Evolutionary conservation across 2,113 vertebrate species (phyloP).

Genomic region (Thryonomys swinderianus): DNA sequence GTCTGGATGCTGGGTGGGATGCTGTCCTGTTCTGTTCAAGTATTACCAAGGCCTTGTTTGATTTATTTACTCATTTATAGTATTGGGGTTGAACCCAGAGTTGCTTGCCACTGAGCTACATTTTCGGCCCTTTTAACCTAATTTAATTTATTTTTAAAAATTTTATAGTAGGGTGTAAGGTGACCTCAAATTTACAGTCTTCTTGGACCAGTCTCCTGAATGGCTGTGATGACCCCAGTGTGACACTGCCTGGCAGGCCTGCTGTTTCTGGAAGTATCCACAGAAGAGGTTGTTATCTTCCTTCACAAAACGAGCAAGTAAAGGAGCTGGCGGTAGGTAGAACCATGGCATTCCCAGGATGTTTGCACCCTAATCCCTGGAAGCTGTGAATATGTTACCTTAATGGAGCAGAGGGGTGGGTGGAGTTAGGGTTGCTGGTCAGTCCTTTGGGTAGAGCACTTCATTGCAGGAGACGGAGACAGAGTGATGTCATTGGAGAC

Average conservation of each 20-base stretch:
- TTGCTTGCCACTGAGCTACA: not conserved
- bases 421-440: not conserved
- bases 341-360: no score
- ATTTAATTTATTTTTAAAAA: not conserved
- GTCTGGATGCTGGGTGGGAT: not conserved
- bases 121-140: not conserved
- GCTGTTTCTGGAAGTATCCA: not conserved
- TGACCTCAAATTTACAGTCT: not conserved
- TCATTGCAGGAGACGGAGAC: not conserved
- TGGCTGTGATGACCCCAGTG: not conserved
- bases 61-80: not conserved
- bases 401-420: not conserved
- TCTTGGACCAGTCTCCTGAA: not conserved
- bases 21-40: not conserved
- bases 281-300: not conserved
- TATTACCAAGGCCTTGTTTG: not conserved
- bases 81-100: not conserved
- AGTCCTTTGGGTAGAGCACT: not conserved
- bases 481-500: no score
- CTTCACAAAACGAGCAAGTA: not conserved
- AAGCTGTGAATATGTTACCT: not conserved
- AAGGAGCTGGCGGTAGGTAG: not conserved
- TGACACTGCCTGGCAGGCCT: not conserved
- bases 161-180: not conserved
- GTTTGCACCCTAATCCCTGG: not conserved